phyloP scores from a whole-genome alignment of 64 coral and sea anemone genomes.

The Pachyseris speciosa region DNA sequence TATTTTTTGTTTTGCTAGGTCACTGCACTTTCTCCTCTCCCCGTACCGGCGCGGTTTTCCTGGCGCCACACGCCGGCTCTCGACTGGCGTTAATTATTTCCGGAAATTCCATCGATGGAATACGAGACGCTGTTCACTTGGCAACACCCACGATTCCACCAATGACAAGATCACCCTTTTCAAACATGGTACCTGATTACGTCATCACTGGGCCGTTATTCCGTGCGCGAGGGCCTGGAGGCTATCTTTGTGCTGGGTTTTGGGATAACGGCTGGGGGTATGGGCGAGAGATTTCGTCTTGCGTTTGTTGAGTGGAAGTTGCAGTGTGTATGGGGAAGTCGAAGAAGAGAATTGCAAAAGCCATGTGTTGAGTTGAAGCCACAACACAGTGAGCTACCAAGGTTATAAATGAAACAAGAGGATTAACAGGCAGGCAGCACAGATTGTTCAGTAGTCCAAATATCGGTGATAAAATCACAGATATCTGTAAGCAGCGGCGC shows the following conservation, averaged over 20 bases:
- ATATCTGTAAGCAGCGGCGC: too few relatives aligned
- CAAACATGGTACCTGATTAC: conserved; percentile 97
- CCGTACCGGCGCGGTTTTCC: conserved; percentile 80
- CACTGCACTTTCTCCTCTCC: conserved; percentile 55
- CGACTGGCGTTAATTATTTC: conserved; percentile 86
- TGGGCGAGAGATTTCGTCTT: conserved; percentile 66
- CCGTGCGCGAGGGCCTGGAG: conserved; percentile 82
- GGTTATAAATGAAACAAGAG: too few relatives aligned
- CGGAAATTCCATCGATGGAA: conserved; percentile 83
- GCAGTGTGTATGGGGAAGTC: background rate
- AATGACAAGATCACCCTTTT: conserved; percentile 98
- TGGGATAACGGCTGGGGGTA: conserved; percentile 96
- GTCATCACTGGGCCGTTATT: conserved; percentile 95
- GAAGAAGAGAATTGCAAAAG: background rate
- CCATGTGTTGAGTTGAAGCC: too few relatives aligned
- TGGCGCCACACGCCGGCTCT: conserved; percentile 80
- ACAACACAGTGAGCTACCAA: too few relatives aligned
- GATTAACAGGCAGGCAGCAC: too few relatives aligned
- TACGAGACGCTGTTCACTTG: conserved; percentile 76
- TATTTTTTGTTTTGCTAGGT: conserved; percentile 51
- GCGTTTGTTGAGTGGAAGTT: conserved; percentile 45
- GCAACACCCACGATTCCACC: conserved; percentile 96
- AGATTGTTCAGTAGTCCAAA: too few relatives aligned
- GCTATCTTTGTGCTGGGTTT: conserved; percentile 92
- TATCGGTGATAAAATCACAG: too few relatives aligned